phyloP scores from a whole-genome alignment of 2,797 vertebrate genomes.

The Molothrus aeneus region DNA sequence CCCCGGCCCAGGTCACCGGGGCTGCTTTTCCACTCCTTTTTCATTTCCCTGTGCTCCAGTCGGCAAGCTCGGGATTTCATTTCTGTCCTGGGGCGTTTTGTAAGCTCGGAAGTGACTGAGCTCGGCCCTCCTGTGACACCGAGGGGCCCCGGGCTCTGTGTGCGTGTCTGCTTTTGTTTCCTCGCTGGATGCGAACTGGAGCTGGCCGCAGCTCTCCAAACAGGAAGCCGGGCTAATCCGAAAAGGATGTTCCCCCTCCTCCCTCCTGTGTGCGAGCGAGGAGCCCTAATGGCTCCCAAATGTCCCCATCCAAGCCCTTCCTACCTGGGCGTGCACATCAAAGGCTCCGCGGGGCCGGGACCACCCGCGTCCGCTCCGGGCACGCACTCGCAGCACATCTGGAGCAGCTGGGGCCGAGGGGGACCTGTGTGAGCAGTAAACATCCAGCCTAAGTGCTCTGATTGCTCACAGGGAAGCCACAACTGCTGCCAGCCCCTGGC shows the following conservation, averaged over 20 bases:
- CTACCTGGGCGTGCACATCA: not conserved
- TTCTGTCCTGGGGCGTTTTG: no score
- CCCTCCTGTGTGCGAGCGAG: fast-evolving
- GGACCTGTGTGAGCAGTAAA: not conserved
- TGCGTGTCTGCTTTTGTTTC: not conserved
- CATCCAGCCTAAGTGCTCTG: fast-evolving
- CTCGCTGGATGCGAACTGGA: not conserved
- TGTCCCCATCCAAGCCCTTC: not conserved
- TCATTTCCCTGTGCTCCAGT: no score
- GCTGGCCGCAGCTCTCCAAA: not conserved
- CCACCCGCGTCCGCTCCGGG: not conserved
- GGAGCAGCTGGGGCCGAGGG: not conserved
- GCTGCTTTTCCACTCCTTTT: no score
- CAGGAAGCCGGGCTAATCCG: constrained; percentile 7
- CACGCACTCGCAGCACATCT: not conserved
- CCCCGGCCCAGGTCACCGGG: no score
- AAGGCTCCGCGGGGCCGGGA: not conserved
- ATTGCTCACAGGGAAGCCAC: not conserved
- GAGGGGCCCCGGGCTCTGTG: not conserved
- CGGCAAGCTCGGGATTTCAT: no score
- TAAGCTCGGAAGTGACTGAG: not conserved
- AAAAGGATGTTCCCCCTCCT: not conserved
- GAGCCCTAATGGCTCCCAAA: not conserved
- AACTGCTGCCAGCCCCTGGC: not conserved
- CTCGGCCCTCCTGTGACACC: not conserved